Base-by-base conservation (phyloP, 2,113 vertebrate species). In the Datnioides undecimradiatus region DNA sequence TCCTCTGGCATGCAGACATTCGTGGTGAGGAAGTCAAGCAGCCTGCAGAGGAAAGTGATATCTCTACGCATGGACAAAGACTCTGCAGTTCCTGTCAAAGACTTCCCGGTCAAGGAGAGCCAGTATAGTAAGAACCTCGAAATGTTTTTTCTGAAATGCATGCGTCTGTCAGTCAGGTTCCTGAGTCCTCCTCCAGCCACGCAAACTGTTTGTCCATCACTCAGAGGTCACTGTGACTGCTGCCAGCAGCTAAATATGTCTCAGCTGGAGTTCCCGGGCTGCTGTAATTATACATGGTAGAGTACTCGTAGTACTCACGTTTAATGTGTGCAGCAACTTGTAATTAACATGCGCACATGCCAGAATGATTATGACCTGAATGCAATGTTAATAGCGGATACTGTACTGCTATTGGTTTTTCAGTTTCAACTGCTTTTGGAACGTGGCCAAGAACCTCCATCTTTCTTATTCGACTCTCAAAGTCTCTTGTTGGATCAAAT, bases 101-200 rank as follows among this genome's bases (percentile, higher is more conserved):
- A 99, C 80, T 98, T 98, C 90, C 90, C 94, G 14, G 95, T 99
- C 67, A 97, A 94, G 85, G 98, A 99, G 93, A 97, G 96, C 85
- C 95, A 96, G 41, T 99, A 97, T 90, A 97, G 98, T 99, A 95
- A 96, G 97, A 11, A 16, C 14, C 49, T 19, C 1, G 0, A 7
- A 59, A 60, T 17, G 5, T 43, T 41, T 65, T n/a, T 2, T 36
- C 51, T 64, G 6, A 40, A 68, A 1, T 49, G 3, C 8, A 25
- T 27, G 2, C 48, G 29, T 36, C 46, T 21, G 11, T 0, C 43
- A 14, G 17, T 49, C 58, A 51, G 54, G 33, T 55, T 69, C 4
- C 23, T 27, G 5, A 12, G 17, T 68, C 25, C 14, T 41, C 57
- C 21, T 55, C 19, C 21, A 48, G 51, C 25, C 31, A 19, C 9